Percentiles rank a stretch among this genome's conserved stretches.
These are phyloP conservation scores for Chaetodon trifasciatus DNA, from an alignment of 2,797 vertebrate species.

Conservation along the genomic window DNA sequence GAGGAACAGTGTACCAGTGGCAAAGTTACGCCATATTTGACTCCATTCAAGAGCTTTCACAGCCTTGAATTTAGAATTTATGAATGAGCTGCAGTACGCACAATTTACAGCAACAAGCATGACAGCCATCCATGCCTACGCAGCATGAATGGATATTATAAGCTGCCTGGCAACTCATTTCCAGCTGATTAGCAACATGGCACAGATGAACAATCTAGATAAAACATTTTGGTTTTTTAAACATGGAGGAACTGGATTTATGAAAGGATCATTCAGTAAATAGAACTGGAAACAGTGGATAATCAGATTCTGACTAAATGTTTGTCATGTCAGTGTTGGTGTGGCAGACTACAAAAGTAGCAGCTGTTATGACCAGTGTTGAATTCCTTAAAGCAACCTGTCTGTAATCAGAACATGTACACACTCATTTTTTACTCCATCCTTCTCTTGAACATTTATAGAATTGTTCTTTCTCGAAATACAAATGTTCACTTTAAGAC, in stretches of 20 bases:
- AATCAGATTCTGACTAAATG: neutral
- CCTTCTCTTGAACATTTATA: neutral
- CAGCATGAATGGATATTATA: conserved; percentile 1
- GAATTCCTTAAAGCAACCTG: neutral
- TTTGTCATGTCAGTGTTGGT: neutral
- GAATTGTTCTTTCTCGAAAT: neutral
- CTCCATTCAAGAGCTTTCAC: neutral
- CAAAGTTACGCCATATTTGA: neutral
- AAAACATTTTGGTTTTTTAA: conserved; percentile 8
- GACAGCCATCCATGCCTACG: conserved; percentile 13
- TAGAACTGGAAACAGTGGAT: neutral
- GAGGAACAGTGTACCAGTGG: neutral
- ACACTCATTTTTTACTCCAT: neutral
- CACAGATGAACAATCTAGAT: neutral
- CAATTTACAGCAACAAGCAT: conserved; percentile 12
- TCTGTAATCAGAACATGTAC: neutral
- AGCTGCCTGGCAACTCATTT: neutral
- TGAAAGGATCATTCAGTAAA: neutral
- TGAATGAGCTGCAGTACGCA: conserved; percentile 32
- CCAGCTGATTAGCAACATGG: neutral
- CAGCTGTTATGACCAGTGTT: neutral
- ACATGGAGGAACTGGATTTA: conserved; percentile 1
- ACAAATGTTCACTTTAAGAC: neutral
- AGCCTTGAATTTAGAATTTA: neutral
- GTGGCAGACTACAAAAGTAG: neutral